These are phyloP conservation scores for Coilia nasus DNA, from an alignment of 2,797 vertebrate genomes.

Conservation along the genomic window DNA sequence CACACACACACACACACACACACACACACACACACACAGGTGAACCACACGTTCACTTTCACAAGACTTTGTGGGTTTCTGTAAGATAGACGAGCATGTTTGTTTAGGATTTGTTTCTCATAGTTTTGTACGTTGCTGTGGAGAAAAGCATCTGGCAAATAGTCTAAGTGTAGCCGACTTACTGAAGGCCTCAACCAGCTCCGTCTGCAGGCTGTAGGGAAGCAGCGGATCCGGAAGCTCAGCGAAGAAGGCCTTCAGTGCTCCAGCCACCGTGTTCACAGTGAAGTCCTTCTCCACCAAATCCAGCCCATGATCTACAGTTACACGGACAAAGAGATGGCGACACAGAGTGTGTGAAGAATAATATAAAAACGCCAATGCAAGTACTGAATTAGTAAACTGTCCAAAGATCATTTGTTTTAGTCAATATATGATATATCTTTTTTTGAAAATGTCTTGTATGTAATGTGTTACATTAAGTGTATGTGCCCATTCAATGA, in stretches of 20 bases:
- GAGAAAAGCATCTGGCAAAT: too few relatives aligned
- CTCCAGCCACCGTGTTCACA: slow-evolving; percentile 93
- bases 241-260: slow-evolving; percentile 96
- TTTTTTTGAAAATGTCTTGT: too few relatives aligned
- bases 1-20: not conserved
- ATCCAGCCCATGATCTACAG: slow-evolving; percentile 87
- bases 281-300: slow-evolving; percentile 95
- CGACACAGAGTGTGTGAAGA: not conserved
- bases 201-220: slow-evolving; percentile 88
- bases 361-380: not conserved
- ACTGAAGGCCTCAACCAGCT: slow-evolving; percentile 96
- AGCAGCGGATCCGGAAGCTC: slow-evolving; percentile 94
- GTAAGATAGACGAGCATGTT: too few relatives aligned
- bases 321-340: not conserved
- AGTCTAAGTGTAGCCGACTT: slow-evolving; percentile 61
- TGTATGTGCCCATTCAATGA: not conserved
- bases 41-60: not conserved
- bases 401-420: too few relatives aligned
- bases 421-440: too few relatives aligned
- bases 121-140: too few relatives aligned
- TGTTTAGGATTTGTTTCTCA: too few relatives aligned
- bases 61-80: too few relatives aligned
- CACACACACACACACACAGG: not conserved
- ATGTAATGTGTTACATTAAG: not conserved
- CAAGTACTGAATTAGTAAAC: too few relatives aligned